Evolutionary conservation across 1,140 invertebrate genomes (phyloP).

Genomic region (Drosophila tropicalis): DNA sequence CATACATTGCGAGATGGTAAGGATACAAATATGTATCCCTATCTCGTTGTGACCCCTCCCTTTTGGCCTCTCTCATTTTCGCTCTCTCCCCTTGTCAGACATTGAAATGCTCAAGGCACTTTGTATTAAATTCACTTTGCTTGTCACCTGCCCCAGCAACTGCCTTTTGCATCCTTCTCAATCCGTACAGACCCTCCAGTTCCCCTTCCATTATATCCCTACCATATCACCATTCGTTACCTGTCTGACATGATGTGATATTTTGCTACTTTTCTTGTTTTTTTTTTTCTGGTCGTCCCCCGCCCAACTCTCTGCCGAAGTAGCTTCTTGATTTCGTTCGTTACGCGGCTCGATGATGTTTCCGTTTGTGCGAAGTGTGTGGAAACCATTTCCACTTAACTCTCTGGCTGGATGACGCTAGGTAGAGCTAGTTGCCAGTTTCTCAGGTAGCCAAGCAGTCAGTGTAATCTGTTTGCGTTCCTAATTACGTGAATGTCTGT

Average conservation of each 20-base stretch:
- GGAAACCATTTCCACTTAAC: constrained; percentile 13
- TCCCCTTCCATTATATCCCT: background rate
- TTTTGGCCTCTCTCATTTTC: constrained; percentile 2
- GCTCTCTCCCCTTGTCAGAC: constrained; percentile 19
- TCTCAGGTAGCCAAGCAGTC: constrained; percentile 22
- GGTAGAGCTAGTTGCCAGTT: background rate
- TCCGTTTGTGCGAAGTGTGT: constrained; percentile 29
- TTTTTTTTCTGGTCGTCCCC: background rate
- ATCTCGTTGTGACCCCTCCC: background rate
- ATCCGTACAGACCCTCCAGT: background rate
- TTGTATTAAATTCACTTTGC: constrained; percentile 69
- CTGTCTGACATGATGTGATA: constrained; percentile 22
- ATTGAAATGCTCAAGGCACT: constrained; percentile 62
- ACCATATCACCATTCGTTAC: constrained; percentile 32
- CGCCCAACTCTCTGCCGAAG: constrained; percentile 22
- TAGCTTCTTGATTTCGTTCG: constrained; percentile 64
- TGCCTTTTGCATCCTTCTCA: constrained; percentile 1
- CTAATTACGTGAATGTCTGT: constrained; percentile 47
- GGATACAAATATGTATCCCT: background rate
- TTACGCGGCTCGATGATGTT: constrained; percentile 58
- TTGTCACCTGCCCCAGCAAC: constrained; percentile 49
- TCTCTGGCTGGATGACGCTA: background rate
- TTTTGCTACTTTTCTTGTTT: constrained; percentile 2
- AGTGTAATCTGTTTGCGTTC: constrained; percentile 60
- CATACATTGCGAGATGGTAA: background rate